phyloP scores from a whole-genome alignment of 2,888 invertebrate species.

The Laspeyria flexula region DNA sequence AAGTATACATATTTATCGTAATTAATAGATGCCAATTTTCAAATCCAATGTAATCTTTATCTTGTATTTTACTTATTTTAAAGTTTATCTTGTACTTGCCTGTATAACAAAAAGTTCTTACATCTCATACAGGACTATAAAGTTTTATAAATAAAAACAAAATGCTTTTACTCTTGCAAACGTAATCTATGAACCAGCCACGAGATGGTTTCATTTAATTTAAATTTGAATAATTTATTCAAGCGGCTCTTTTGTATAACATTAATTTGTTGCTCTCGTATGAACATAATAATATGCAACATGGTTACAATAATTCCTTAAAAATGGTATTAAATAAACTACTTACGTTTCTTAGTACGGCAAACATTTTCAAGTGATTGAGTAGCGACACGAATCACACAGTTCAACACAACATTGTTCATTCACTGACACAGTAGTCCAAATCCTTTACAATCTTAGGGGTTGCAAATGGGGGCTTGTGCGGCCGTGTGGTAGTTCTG shows the following conservation, averaged over 20 bases:
- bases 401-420: slow-evolving; percentile 58
- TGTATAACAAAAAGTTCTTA: too few relatives aligned
- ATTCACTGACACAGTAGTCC: slow-evolving; percentile 52
- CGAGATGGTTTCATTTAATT: not conserved
- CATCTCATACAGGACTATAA: too few relatives aligned
- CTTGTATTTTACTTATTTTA: too few relatives aligned
- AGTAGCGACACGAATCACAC: slow-evolving; percentile 62
- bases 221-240: slow-evolving; percentile 14
- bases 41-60: too few relatives aligned
- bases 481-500: slow-evolving; percentile 45
- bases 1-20: too few relatives aligned
- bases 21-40: too few relatives aligned
- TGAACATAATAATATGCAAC: not conserved
- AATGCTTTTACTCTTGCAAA: too few relatives aligned
- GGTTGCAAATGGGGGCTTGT: slow-evolving; percentile 27
- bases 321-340: not conserved
- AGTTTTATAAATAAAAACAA: too few relatives aligned
- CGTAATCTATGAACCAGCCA: not conserved
- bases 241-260: slow-evolving; percentile 2
- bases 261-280: slow-evolving; percentile 1
- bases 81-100: too few relatives aligned
- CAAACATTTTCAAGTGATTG: slow-evolving; percentile 62
- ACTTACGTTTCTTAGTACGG: slow-evolving; percentile 76
- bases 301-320: not conserved
- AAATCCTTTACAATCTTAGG: slow-evolving; percentile 24